Base-by-base conservation (phyloP, 2,797 vertebrate species). In the Notamacropus eugenii region DNA sequence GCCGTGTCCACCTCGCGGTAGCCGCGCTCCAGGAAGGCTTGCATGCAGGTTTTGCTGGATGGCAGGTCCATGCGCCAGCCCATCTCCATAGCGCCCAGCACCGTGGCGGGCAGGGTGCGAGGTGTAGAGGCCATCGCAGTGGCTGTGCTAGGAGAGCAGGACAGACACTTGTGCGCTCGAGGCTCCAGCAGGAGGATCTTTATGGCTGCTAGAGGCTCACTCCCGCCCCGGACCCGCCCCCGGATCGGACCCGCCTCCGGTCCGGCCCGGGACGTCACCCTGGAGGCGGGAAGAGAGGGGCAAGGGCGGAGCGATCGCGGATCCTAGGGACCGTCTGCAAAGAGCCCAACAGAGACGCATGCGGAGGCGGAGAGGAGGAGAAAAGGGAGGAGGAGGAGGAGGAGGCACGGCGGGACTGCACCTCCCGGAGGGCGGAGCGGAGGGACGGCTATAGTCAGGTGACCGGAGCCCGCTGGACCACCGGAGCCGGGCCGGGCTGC, bases 61-160 rank as follows among this genome's bases (percentile, higher is more conserved):
- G 97, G 97, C 40, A 97, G 98, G 95, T 99, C 98, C 0, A 98
- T 99, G 13, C 99, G 98, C 0, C 99, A 99, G 0, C 99, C 99
- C 92, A 99, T 98, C 95, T 99, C 99, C 99, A 99, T 99, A 0
- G 99, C 98, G 0, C 99, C 99, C 97, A 99, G 98, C 31, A 99
- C 92, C 29, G 99, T 98, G 0, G 96, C 96, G 0, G 99, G 99
- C 1, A 34, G 0, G 67, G 90, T 4, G 31, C 46, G 34, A 90
- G 90, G 8, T 58, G 34, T 28, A 67, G 94, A 54, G 50, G 24
- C 8, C 34, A 50, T 31, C 62, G 92, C 90, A 52, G 62, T 1
- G 55, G 29, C 52, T 12, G 54, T 12, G 0, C 57, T 11, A 28
- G 2, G 57, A 28, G 57, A 29, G 57, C 57, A 11, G 28, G 11